A percentile compares a stretch with the other conserved stretches of the same genome.
Conservation (phyloP, 2,113 vertebrate species). For the Trachemys scripta region DNA sequence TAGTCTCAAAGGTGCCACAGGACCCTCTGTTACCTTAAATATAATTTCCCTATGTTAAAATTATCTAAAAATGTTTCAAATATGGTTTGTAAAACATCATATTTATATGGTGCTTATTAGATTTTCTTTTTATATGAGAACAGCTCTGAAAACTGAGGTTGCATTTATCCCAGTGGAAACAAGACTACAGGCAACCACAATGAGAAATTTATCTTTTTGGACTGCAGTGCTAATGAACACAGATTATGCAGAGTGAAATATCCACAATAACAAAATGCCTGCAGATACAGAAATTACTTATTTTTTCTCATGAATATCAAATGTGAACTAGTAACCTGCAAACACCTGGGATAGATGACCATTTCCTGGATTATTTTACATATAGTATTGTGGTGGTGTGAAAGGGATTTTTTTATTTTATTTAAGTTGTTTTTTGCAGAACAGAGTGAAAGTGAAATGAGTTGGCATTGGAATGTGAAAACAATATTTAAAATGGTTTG, state of each 20-base stretch:
- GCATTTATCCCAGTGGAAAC: accelerated
- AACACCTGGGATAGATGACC: not conserved
- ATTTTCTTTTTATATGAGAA: not conserved
- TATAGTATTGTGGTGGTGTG: not conserved
- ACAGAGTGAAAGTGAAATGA: not conserved
- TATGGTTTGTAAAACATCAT: not conserved
- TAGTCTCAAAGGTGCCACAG: no score
- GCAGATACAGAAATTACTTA: not conserved
- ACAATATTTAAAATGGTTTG: not conserved
- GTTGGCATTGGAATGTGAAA: not conserved
- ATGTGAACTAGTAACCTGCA: accelerated
- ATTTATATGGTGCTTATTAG: not conserved
- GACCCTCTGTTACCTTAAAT: not conserved
- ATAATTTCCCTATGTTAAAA: no score
- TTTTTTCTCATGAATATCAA: not conserved
- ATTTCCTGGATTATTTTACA: not conserved
- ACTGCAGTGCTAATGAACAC: not conserved
- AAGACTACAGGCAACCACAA: not conserved
- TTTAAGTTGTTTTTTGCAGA: not conserved
- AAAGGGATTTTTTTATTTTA: not conserved
- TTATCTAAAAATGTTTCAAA: not conserved
- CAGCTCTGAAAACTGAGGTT: not conserved
- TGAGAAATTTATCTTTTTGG: not conserved
- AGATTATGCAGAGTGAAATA: not conserved
- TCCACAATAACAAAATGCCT: not conserved